Evolutionary conservation across 2,797 vertebrate genomes (phyloP), one percentile per base, ranked within the genome.

Genomic region (Gymnocypris eckloni): DNA sequence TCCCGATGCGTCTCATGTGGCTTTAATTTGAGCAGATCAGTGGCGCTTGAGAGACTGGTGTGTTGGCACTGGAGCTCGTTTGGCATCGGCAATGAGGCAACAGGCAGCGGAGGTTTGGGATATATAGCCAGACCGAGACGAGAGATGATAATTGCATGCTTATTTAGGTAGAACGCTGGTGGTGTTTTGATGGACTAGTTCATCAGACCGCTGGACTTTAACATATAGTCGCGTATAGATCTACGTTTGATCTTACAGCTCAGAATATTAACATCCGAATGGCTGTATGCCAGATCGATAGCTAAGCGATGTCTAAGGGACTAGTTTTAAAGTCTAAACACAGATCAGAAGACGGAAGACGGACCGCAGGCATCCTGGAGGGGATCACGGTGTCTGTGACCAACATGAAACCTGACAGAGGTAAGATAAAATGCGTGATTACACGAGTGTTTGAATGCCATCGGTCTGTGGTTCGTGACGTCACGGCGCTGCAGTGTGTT

Each of bases 351-450:
- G 87, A 90, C 86, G 71, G 83, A 84, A 90, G 89, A 92, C 82
- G 83, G 76, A 81, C 67, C 87, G 37, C 43, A 80, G 89, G 90
- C 82, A 91, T 89, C 71, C 87, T 89, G 83, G 90, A 93, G 92
- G 92, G 85, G 92, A 87, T 85, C 91, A 91, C 90, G 89, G 94
- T 94, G 95, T 94, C 95, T 90, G 91, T 93, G 92, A 94, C 90
- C 91, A 96, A 94, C 92, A 99, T 99, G 98, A 99, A 98, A 96
- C 91, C 97, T 82, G 97, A 99, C 89, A 92, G 97, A 98, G 98
- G 98, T 99, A 97, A 45, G 11, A 4, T 8, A 33, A 43, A 75
- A 22, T n/a, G 71, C 22, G 54, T 43, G 54, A 45, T 61, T 28
- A 4, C 72, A 66, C 16, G 33, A 78, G 76, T 59, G 37, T 79